Evolutionary conservation across 2,888 invertebrate genomes (phyloP).

Genomic region (Himalopsyche japonica): DNA sequence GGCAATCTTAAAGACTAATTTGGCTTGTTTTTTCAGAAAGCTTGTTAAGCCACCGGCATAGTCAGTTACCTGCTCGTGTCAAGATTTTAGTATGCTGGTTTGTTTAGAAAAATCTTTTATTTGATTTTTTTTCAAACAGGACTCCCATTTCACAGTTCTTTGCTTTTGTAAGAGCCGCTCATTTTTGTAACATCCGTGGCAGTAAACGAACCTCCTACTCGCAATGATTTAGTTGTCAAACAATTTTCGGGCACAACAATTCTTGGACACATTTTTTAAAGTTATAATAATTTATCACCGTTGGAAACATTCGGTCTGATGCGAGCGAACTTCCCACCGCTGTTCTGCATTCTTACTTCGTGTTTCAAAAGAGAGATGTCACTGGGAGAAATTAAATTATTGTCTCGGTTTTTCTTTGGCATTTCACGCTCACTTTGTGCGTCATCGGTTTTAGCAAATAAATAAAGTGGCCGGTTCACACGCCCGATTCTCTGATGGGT

Average conservation of each 20-base stretch:
- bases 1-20: slow-evolving; percentile 53
- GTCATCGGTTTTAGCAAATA: slow-evolving; percentile 26
- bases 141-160: slow-evolving; percentile 48
- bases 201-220: slow-evolving; percentile 51
- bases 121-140: slow-evolving; percentile 58
- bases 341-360: slow-evolving; percentile 15
- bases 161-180: slow-evolving; percentile 45
- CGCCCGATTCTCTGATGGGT: slow-evolving; percentile 20
- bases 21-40: slow-evolving; percentile 46
- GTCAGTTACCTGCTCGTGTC: slow-evolving; percentile 59
- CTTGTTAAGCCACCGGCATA: slow-evolving; percentile 45
- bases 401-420: slow-evolving; percentile 29
- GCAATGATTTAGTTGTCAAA: slow-evolving; percentile 64
- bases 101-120: slow-evolving; percentile 65
- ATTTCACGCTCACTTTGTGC: slow-evolving; percentile 27
- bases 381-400: slow-evolving; percentile 20
- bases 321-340: not conserved
- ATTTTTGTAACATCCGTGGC: slow-evolving; percentile 43
- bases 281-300: slow-evolving; percentile 60
- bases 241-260: slow-evolving; percentile 46
- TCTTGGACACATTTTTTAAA: slow-evolving; percentile 54
- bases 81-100: slow-evolving; percentile 63
- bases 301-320: slow-evolving; percentile 38
- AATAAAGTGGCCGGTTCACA: slow-evolving; percentile 16
- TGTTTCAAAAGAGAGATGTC: slow-evolving; percentile 31